Evolutionary conservation across 1,140 invertebrate genomes (phyloP).

Genomic region (Drosophila virilis): DNA sequence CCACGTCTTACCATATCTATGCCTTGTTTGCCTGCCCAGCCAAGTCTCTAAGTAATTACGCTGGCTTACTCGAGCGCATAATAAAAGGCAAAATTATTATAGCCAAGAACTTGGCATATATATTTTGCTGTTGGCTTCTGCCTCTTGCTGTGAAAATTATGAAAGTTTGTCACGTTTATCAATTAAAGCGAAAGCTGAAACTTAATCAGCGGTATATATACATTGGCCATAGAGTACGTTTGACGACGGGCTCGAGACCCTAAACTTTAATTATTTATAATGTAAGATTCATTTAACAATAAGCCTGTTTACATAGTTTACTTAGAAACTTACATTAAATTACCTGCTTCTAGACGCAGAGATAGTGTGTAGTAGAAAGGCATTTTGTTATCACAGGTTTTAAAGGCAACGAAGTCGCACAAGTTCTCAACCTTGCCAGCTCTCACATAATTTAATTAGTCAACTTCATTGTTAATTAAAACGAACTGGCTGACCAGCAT

Average conservation of each 20-base stretch:
- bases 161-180: slow-evolving; percentile 78
- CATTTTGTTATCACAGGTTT: slow-evolving; percentile 8
- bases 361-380: not conserved
- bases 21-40: not conserved
- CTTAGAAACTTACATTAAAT: not conserved
- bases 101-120: slow-evolving; percentile 7
- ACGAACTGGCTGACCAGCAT: slow-evolving; percentile 41
- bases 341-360: slow-evolving; percentile 18
- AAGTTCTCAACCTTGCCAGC: slow-evolving; percentile 33
- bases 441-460: slow-evolving; percentile 71
- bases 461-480: slow-evolving; percentile 68
- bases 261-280: not conserved
- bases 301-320: not conserved
- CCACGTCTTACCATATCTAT: not conserved
- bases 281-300: not conserved
- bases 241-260: too few species aligned
- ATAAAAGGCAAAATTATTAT: slow-evolving; percentile 56
- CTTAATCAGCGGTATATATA: slow-evolving; percentile 3
- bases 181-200: slow-evolving; percentile 28
- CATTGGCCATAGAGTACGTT: too few species aligned
- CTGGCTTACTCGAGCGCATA: slow-evolving; percentile 55
- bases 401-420: not conserved
- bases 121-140: slow-evolving; percentile 23
- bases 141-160: slow-evolving; percentile 49
- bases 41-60: slow-evolving; percentile 40